phyloP scores from a whole-genome alignment of 2,888 invertebrate genomes.

The Drosophila neotestacea region DNA sequence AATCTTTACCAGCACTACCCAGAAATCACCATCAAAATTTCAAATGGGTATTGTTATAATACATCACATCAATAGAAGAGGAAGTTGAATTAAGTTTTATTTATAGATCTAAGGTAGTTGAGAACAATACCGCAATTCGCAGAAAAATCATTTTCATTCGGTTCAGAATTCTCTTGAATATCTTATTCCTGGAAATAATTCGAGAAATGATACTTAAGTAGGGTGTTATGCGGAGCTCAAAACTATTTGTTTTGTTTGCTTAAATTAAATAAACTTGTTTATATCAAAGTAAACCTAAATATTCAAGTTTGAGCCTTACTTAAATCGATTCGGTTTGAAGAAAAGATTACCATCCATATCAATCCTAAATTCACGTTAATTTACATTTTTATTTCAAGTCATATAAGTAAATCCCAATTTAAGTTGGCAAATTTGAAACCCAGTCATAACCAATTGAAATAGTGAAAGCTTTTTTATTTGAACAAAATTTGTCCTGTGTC shows the following conservation, averaged over 20 bases:
- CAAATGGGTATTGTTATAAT: background rate
- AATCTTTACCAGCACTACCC: constrained; percentile 9
- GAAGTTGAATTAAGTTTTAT: background rate
- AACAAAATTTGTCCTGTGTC: background rate
- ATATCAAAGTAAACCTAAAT: no score
- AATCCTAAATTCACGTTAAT: no score
- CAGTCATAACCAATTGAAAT: background rate
- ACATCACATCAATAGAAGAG: background rate
- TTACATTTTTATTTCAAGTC: background rate
- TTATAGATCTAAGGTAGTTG: background rate
- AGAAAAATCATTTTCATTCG: background rate
- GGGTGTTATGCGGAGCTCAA: no score
- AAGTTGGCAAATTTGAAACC: background rate
- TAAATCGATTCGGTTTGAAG: no score
- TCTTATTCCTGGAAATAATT: no score
- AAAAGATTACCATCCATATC: no score
- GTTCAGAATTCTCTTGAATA: background rate
- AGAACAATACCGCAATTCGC: background rate
- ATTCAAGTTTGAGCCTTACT: no score
- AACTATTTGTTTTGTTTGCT: no score
- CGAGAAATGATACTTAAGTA: no score
- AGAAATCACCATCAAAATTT: constrained; percentile 18
- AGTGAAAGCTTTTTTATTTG: background rate
- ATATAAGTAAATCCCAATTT: background rate
- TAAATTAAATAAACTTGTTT: no score